A percentile compares a stretch with the other conserved stretches of the same genome.
Conservation (phyloP, 2,113 vertebrate species). For the Trinectes maculatus region DNA sequence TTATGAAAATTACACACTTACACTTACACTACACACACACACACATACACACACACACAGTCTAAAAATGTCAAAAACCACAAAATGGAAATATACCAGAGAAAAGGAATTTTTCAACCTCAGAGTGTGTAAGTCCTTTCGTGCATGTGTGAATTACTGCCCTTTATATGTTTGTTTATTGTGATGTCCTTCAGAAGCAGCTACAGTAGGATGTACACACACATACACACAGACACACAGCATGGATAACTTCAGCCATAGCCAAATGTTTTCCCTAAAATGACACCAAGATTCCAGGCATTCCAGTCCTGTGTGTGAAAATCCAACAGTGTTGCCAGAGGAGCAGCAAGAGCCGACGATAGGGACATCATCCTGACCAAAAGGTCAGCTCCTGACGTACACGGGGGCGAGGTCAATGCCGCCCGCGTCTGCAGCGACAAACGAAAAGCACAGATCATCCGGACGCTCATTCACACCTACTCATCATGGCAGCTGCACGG, state of each 20-base stretch:
- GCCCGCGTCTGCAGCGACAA: conserved; percentile 40
- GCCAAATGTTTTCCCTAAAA: conserved; percentile 60
- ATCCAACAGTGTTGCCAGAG: conserved; percentile 70
- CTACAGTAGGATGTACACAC: conserved; percentile 5
- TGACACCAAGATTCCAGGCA: conserved; percentile 75
- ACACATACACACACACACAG: conserved; percentile 19
- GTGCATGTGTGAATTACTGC: background rate
- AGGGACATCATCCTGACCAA: conserved; percentile 42
- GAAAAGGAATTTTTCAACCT: conserved; percentile 14
- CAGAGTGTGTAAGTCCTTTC: background rate
- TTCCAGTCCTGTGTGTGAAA: conserved; percentile 78
- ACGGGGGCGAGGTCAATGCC: conserved; percentile 37
- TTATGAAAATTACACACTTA: conserved; percentile 49
- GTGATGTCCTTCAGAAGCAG: conserved; percentile 28
- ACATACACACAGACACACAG: conserved; percentile 10
- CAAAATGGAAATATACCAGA: conserved; percentile 31
- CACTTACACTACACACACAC: too few species aligned
- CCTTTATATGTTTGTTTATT: conserved; percentile 18
- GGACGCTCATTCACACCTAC: conserved; percentile 41
- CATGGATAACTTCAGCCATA: conserved; percentile 26
- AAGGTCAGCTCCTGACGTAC: conserved; percentile 78
- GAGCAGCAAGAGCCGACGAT: conserved; percentile 51
- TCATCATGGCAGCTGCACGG: conserved; percentile 25
- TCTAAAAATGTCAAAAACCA: conserved; percentile 34
- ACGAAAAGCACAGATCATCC: conserved; percentile 19